Evolutionary conservation across 2,797 vertebrate species (phyloP).

Genomic region (Alosa sapidissima): DNA sequence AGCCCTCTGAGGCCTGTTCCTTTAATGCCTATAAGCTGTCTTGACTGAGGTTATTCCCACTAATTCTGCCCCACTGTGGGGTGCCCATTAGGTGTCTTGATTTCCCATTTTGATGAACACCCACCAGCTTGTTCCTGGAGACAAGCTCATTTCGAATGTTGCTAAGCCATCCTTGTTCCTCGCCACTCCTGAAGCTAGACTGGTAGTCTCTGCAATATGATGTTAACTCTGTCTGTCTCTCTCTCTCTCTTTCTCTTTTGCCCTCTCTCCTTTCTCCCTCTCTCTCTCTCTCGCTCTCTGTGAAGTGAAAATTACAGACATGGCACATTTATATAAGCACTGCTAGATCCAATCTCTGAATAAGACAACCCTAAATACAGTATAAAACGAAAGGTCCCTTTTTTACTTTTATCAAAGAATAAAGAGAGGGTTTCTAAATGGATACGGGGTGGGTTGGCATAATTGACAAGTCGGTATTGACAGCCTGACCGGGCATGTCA

Average conservation of each 20-base stretch:
- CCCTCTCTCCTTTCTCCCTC: neutral
- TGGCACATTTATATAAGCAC: neutral
- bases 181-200: slow-evolving; percentile 23
- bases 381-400: slow-evolving; percentile 10
- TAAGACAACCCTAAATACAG: slow-evolving; percentile 9
- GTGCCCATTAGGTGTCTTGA: slow-evolving; percentile 75
- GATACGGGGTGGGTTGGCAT: neutral
- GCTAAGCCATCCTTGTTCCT: slow-evolving; percentile 30
- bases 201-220: neutral
- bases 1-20: slow-evolving; percentile 55
- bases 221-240: slow-evolving; percentile 4
- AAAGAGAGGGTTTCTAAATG: neutral
- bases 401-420: neutral
- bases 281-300: neutral
- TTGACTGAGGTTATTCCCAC: slow-evolving; percentile 68
- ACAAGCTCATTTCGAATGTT: slow-evolving; percentile 67
- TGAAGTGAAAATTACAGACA: slow-evolving; percentile 17
- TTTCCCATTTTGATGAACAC: slow-evolving; percentile 75
- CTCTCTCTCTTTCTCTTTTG: neutral
- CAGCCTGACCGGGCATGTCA: slow-evolving; percentile 18
- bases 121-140: slow-evolving; percentile 74
- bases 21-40: slow-evolving; percentile 75
- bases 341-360: neutral
- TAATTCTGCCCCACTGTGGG: slow-evolving; percentile 75
- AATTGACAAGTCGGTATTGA: slow-evolving; percentile 18